A percentile compares a stretch with the other conserved stretches of the same genome.
Conservation (phyloP, 2,888 invertebrate genomes). For the Dasypolia templi region DNA sequence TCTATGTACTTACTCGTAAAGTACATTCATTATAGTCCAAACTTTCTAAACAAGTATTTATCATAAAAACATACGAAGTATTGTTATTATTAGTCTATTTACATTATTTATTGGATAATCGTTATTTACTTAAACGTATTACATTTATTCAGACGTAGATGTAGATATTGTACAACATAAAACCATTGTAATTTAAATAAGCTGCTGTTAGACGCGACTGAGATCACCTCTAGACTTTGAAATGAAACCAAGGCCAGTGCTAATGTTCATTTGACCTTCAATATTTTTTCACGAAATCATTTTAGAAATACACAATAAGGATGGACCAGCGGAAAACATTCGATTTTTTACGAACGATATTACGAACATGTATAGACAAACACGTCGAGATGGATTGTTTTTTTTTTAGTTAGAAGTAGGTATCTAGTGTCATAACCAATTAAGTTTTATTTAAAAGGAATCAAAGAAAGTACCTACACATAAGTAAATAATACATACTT, state of each 20-base stretch:
- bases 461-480: constrained; percentile 1
- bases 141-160: constrained; percentile 73
- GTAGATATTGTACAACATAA: constrained; percentile 75
- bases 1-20: no score
- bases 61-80: background rate
- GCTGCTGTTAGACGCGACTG: constrained; percentile 77
- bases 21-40: background rate
- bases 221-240: constrained; percentile 83
- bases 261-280: constrained; percentile 82
- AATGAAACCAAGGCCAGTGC: constrained; percentile 83
- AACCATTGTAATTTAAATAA: constrained; percentile 84
- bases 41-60: background rate
- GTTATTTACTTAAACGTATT: constrained; percentile 43
- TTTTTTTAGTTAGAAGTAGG: background rate
- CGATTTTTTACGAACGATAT: constrained; percentile 52
- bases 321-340: constrained; percentile 57
- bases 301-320: constrained; percentile 70
- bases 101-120: constrained; percentile 17
- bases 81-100: constrained; percentile 4
- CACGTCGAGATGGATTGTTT: constrained; percentile 21
- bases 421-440: background rate
- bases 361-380: constrained; percentile 23
- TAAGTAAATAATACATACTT: background rate
- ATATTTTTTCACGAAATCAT: constrained; percentile 77
- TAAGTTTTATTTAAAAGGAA: background rate